Conservation (phyloP, 2,113 vertebrate species). For the Lagenorhynchus albirostris region DNA sequence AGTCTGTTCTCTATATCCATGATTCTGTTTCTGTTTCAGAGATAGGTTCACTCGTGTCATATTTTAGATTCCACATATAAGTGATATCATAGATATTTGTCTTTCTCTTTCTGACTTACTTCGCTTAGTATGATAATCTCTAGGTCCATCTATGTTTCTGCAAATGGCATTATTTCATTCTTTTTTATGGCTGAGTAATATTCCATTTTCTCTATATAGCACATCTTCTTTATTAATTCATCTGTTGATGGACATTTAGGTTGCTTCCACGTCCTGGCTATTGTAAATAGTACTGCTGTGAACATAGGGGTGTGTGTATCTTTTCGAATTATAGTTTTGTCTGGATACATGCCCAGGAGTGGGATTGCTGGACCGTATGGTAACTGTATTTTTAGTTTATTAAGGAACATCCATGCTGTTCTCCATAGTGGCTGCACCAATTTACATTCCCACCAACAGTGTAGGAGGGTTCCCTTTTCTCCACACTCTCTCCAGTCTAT, state of each 20-base stretch:
- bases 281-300: no score
- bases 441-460: not conserved
- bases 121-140: not conserved
- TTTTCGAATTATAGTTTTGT: not conserved
- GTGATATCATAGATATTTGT: not conserved
- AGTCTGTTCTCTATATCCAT: no score
- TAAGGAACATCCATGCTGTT: not conserved
- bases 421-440: not conserved
- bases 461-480: not conserved
- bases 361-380: not conserved
- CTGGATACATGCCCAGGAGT: not conserved
- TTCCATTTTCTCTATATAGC: not conserved
- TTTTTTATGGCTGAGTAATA: not conserved
- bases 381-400: not conserved
- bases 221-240: no score
- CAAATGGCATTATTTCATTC: not conserved
- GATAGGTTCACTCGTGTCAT: not conserved
- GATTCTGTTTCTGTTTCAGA: not conserved
- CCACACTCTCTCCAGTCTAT: not conserved
- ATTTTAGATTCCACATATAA: not conserved
- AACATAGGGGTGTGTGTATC: no score
- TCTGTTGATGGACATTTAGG: no score
- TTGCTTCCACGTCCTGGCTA: no score
- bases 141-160: not conserved
- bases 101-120: not conserved